Percentiles rank a stretch among this genome's conserved stretches.
Evolutionary conservation across 1,140 invertebrate genomes (phyloP).

Genomic region (Brachionus calyciflorus): DNA sequence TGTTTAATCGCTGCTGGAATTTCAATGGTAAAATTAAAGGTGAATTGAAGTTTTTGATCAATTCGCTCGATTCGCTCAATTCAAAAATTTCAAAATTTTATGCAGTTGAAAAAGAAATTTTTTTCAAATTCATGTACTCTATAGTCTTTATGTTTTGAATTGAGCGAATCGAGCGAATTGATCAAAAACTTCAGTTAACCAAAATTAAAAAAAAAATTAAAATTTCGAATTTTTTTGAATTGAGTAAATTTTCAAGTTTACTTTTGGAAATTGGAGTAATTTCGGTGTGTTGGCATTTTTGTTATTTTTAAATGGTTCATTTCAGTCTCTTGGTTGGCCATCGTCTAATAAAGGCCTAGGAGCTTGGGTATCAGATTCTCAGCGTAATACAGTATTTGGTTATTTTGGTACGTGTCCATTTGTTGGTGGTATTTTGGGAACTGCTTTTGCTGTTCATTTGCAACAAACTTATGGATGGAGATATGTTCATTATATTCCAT

Average conservation of each 20-base stretch:
- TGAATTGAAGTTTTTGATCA: too few species aligned
- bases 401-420: slow-evolving; percentile 64
- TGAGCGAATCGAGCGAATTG: too few species aligned
- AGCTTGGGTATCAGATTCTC: slow-evolving; percentile 61
- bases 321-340: slow-evolving; percentile 62
- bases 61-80: too few species aligned
- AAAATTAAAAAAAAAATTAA: background rate
- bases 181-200: too few species aligned
- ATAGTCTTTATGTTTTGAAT: too few species aligned
- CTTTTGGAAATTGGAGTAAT: slow-evolving; percentile 60
- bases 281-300: slow-evolving; percentile 57
- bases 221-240: slow-evolving; percentile 50
- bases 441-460: slow-evolving; percentile 62
- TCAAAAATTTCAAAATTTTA: too few species aligned
- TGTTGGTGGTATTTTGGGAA: slow-evolving; percentile 63
- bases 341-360: slow-evolving; percentile 61
- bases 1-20: slow-evolving; percentile 60
- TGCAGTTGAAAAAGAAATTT: slow-evolving; percentile 52
- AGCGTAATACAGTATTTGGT: slow-evolving; percentile 62
- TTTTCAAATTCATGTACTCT: too few species aligned
- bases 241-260: too few species aligned
- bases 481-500: slow-evolving; percentile 58
- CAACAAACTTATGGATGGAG: slow-evolving; percentile 62
- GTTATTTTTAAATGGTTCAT: slow-evolving; percentile 62
- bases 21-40: too few species aligned